These are phyloP conservation scores for Formica selysi DNA, from an alignment of 1,140 invertebrate species.

Conservation along the genomic window DNA sequence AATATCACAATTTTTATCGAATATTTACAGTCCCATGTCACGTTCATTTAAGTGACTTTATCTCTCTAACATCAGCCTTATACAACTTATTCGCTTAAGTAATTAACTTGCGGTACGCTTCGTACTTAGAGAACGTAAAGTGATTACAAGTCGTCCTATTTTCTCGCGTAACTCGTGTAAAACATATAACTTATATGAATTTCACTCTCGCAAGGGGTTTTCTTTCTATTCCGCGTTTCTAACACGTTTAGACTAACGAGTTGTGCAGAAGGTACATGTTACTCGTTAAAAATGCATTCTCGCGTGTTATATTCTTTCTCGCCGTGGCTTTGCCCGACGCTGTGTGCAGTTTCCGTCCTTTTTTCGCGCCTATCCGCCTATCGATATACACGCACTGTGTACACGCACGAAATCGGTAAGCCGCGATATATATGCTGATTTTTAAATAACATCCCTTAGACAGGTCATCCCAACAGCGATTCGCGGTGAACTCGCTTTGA, in stretches of 20 bases:
- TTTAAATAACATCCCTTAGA: slow-evolving; percentile 67
- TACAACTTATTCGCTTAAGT: slow-evolving; percentile 23
- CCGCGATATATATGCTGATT: slow-evolving; percentile 46
- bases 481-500: not conserved
- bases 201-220: not conserved
- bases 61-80: not conserved
- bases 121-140: slow-evolving; percentile 17
- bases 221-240: slow-evolving; percentile 15
- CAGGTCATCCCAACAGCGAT: not conserved
- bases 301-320: slow-evolving; percentile 50
- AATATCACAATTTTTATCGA: not conserved
- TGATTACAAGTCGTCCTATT: slow-evolving; percentile 51
- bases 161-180: slow-evolving; percentile 38
- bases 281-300: slow-evolving; percentile 69
- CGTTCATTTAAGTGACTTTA: not conserved
- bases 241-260: slow-evolving; percentile 54
- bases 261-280: slow-evolving; percentile 4
- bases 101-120: slow-evolving; percentile 36
- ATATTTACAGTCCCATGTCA: not conserved
- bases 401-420: slow-evolving; percentile 43
- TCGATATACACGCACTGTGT: not conserved
- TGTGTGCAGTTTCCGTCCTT: slow-evolving; percentile 17
- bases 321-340: not conserved
- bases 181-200: slow-evolving; percentile 53
- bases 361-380: not conserved